Conservation (phyloP, 2,888 invertebrate genomes). For the Teleiodes luculella region DNA sequence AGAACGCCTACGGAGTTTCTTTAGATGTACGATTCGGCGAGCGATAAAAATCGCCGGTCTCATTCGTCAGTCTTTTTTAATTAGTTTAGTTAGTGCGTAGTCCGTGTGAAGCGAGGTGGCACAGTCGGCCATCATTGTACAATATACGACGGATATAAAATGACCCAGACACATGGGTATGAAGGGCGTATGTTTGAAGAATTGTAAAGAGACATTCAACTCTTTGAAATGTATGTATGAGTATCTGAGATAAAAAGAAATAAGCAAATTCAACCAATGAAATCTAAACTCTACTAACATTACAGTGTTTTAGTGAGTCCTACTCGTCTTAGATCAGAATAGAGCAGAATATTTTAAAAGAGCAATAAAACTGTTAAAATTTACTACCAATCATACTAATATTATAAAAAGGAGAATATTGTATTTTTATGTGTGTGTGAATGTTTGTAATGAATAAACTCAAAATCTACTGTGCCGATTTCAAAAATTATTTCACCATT, state of each 20-base stretch:
- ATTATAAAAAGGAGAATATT: too few species aligned
- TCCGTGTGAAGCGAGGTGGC: constrained; percentile 67
- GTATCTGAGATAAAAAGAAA: not conserved
- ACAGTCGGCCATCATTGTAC: constrained; percentile 64
- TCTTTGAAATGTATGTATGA: constrained; percentile 3
- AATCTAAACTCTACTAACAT: too few species aligned
- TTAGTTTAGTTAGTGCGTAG: constrained; percentile 77
- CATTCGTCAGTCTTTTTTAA: constrained; percentile 76
- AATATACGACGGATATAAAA: constrained; percentile 66
- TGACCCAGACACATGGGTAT: constrained; percentile 51
- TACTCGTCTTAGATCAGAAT: too few species aligned
- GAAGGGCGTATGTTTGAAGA: constrained; percentile 37
- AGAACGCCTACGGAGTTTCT: constrained; percentile 70
- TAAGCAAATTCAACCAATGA: not conserved
- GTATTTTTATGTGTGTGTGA: too few species aligned
- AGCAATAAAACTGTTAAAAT: too few species aligned
- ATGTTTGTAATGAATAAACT: too few species aligned
- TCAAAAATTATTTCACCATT: too few species aligned
- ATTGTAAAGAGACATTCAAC: not conserved
- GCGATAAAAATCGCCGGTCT: constrained; percentile 76
- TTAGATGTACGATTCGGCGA: constrained; percentile 71
- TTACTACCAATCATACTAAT: too few species aligned
- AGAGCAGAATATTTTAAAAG: too few species aligned
- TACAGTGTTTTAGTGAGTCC: too few species aligned
- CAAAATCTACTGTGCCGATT: too few species aligned